Evolutionary conservation across 2,888 invertebrate genomes (phyloP), one percentile per base, ranked within the genome.

Genomic region (Dynastes hyllus): DNA sequence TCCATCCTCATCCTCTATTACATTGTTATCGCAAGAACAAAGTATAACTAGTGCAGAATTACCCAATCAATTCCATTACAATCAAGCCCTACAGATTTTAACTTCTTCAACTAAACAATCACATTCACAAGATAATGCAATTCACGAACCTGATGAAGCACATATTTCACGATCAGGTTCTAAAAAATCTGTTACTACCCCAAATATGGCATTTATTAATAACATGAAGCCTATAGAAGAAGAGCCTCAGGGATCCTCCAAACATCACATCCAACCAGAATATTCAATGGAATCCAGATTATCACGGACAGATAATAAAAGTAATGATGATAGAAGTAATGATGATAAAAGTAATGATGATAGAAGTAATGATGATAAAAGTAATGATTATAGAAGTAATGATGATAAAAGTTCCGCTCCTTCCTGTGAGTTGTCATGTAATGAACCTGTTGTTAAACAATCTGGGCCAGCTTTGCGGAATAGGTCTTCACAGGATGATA

Each of bases 211-310:
- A 32, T 58, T 58, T 58, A 40, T 58, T 16, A 22, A 13, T 55
- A 40, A 58, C 22, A 61, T 73, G 61, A 73, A 37, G 27, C 61
- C 58, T 1, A 73, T 73, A 58, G 61, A 73, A 61, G 61, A 73
- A 61, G 61, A 73, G 32, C 11, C 58, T 11, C 16, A 50, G 2
- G 27, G 40, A 8, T 37, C n/a, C 13, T 65, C 37, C 8, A 66
- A 66, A 16, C 16, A 16, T 40, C 9, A 13, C n/a, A 13, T 32
- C n/a, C 27, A n/a, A 29, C 27, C 37, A 16, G 4, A 40, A 1
- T 6, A 16, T n/a, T 13, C n/a, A 9, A 2, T 1, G 4, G 27
- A 61, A 27, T 61, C 27, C 5, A 61, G 9, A 55, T 45, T 45
- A 55, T 55, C n/a, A 55, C 27, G 6, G 29, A 61, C 9, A 22